Evolutionary conservation across 2,888 invertebrate genomes (phyloP).

Genomic region (Ornithoptera alexandrae): DNA sequence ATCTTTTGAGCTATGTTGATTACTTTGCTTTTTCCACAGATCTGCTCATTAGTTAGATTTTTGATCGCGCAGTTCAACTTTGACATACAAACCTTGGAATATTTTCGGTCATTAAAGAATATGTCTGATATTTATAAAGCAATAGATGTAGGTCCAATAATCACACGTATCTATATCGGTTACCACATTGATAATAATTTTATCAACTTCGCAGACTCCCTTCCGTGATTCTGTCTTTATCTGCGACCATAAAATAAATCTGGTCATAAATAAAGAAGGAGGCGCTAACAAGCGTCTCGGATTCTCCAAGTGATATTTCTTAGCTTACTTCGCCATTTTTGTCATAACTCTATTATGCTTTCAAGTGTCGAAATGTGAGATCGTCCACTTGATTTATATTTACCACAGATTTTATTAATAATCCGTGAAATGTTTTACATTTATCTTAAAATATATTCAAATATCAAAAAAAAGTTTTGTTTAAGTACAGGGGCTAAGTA

Average conservation of each 20-base stretch:
- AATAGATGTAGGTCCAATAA: neutral
- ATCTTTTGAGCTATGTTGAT: too few species aligned
- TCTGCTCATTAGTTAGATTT: too few species aligned
- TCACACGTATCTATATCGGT: neutral
- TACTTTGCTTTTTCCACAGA: too few species aligned
- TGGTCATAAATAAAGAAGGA: constrained; percentile 77
- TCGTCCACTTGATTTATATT: constrained; percentile 63
- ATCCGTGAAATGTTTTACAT: too few species aligned
- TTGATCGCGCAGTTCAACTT: too few species aligned
- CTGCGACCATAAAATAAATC: constrained; percentile 78
- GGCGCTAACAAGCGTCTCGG: constrained; percentile 80
- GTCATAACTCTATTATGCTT: constrained; percentile 76
- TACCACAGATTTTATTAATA: constrained; percentile 27
- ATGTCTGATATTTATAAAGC: too few species aligned
- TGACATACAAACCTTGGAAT: too few species aligned
- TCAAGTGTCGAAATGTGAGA: constrained; percentile 73
- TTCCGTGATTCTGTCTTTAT: constrained; percentile 60
- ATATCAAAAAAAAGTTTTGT: too few species aligned
- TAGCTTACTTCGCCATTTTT: constrained; percentile 69
- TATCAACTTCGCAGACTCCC: constrained; percentile 52
- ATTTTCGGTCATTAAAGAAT: too few species aligned
- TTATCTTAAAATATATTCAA: too few species aligned
- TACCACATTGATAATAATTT: constrained; percentile 44
- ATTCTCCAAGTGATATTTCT: constrained; percentile 78
- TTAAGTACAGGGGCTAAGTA: too few species aligned